Evolutionary conservation across 2,797 vertebrate genomes (phyloP).

Genomic region (Phrynocephalus guinanensis): DNA sequence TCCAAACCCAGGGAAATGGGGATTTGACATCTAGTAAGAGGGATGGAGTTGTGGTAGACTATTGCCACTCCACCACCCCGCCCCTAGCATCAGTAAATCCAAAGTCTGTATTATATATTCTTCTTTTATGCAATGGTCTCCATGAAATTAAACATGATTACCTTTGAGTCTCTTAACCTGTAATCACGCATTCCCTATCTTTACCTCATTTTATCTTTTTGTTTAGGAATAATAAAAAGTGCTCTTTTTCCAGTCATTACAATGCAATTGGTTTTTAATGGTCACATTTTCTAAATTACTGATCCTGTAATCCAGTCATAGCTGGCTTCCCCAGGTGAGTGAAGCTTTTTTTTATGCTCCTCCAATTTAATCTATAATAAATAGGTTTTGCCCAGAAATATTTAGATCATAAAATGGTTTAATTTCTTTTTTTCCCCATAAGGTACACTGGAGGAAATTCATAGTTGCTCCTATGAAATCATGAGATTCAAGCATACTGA

Average conservation of each 20-base stretch:
- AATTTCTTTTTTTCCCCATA: constrained; percentile 20
- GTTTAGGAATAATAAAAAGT: constrained; percentile 9
- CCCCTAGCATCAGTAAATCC: background rate
- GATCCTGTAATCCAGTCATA: background rate
- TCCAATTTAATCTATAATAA: constrained; percentile 19
- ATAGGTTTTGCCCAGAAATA: constrained; percentile 6
- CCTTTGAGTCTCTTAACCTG: background rate
- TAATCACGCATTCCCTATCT: background rate
- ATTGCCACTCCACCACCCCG: too few species aligned
- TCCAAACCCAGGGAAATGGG: too few species aligned
- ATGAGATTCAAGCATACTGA: constrained; percentile 22
- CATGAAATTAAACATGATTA: constrained; percentile 16
- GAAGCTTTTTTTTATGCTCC: constrained; percentile 15
- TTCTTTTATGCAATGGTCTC: background rate
- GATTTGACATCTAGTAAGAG: too few species aligned
- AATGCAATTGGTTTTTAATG: constrained; percentile 22
- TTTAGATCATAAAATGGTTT: constrained; percentile 27
- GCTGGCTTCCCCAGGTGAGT: constrained; percentile 20
- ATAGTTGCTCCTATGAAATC: constrained; percentile 16
- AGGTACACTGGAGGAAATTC: constrained; percentile 19
- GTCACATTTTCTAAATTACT: constrained; percentile 35
- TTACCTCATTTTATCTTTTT: background rate
- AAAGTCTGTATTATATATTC: background rate
- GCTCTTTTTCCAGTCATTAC: constrained; percentile 1
- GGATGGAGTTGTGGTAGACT: too few species aligned